A percentile compares a stretch with the other conserved stretches of the same genome.
phyloP scores from a whole-genome alignment of 1,140 invertebrate genomes.

The Ctenoplectra terminalis region DNA sequence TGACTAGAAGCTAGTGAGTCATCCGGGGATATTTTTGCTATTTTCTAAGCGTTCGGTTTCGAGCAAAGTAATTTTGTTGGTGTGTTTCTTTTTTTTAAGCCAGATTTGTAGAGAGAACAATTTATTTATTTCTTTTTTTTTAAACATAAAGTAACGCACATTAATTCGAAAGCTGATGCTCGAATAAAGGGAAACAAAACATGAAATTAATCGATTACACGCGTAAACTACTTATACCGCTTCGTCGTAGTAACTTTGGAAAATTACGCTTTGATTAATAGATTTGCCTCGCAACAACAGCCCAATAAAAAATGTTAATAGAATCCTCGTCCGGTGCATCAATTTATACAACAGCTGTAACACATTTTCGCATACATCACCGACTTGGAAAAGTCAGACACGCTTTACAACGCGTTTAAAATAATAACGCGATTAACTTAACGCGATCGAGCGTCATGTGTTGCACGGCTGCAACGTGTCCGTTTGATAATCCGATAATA shows the following conservation, averaged over 20 bases:
- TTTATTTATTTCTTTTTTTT: too few relatives aligned
- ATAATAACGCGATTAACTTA: slow-evolving; percentile 63
- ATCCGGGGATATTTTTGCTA: too few relatives aligned
- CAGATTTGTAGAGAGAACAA: too few relatives aligned
- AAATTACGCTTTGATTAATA: background rate
- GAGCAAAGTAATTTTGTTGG: too few relatives aligned
- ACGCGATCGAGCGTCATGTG: slow-evolving; percentile 48
- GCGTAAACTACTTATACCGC: too few relatives aligned
- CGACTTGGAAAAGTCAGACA: background rate
- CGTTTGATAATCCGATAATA: slow-evolving; percentile 65
- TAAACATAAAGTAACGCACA: too few relatives aligned
- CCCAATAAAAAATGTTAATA: background rate
- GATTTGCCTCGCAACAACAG: background rate
- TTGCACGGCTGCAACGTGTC: slow-evolving; percentile 37
- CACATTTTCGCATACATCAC: background rate
- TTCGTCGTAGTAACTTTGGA: too few relatives aligned
- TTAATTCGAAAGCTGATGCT: too few relatives aligned
- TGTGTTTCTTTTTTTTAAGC: too few relatives aligned
- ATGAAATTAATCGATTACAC: too few relatives aligned
- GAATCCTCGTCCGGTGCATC: background rate
- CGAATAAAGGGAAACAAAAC: too few relatives aligned
- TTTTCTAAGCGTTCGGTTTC: too few relatives aligned
- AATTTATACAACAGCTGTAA: background rate
- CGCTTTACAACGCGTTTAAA: slow-evolving; percentile 30
- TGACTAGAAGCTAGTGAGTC: background rate